Conservation (phyloP, 2,797 vertebrate species). For the Paramormyrops hopkinsi region DNA sequence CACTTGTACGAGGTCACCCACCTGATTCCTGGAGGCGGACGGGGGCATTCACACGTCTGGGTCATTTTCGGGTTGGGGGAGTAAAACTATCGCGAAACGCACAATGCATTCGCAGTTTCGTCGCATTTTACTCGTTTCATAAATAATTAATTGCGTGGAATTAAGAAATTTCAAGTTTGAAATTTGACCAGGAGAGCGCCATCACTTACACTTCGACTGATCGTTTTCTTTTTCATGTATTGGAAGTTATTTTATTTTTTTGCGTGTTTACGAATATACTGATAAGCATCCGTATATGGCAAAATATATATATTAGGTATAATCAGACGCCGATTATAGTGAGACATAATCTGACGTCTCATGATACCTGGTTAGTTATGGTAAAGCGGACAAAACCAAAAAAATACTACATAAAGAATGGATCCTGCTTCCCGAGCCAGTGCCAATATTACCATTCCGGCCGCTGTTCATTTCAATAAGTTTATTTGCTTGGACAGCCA, state of each 20-base stretch:
- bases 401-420: not conserved
- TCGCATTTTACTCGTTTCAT: not conserved
- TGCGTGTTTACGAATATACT: not conserved
- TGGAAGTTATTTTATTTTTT: not conserved
- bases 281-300: not conserved
- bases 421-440: not conserved
- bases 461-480: conserved; percentile 38
- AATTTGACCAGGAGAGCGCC: not conserved
- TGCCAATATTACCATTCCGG: conserved; percentile 9
- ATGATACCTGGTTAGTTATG: not conserved
- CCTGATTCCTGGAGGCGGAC: conserved; percentile 3
- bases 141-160: not conserved
- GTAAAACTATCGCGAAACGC: not conserved
- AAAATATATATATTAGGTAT: not conserved
- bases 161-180: conserved; percentile 1
- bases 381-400: not conserved
- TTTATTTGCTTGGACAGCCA: conserved; percentile 38
- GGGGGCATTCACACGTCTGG: not conserved
- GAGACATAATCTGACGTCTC: not conserved
- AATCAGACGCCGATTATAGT: not conserved
- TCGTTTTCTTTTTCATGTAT: not conserved
- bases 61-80: not conserved
- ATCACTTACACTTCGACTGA: not conserved
- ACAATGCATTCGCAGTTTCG: not conserved
- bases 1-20: not conserved